A percentile compares a stretch with the other conserved stretches of the same genome.
Conservation (phyloP, 2,113 vertebrate genomes). For the Arothron firmamentum region DNA sequence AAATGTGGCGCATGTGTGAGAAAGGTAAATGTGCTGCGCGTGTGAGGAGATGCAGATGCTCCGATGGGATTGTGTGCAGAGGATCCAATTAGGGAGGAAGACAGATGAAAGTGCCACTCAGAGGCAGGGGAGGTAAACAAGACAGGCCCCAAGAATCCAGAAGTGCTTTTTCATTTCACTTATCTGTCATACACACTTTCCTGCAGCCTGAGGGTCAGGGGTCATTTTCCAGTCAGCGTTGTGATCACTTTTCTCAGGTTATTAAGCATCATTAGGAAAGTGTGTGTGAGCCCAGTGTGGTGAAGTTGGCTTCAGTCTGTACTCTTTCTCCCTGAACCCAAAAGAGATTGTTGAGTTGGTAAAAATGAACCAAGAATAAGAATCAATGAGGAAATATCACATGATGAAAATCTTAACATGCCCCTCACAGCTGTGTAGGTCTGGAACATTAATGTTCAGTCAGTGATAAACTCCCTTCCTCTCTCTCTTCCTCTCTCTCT, state of each 20-base stretch:
- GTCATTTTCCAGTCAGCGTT: background rate
- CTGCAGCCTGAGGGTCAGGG: conserved; percentile 56
- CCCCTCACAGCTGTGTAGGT: background rate
- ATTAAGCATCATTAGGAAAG: too few species aligned
- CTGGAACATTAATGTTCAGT: too few species aligned
- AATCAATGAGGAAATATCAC: too few species aligned
- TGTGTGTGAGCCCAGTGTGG: too few species aligned
- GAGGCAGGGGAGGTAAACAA: conserved; percentile 76
- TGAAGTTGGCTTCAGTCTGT: too few species aligned
- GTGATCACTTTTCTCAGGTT: too few species aligned
- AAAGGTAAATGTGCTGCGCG: conserved; percentile 60
- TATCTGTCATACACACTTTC: conserved; percentile 60
- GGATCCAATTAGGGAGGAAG: conserved; percentile 78
- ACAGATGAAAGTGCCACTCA: conserved; percentile 79
- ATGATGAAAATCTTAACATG: too few species aligned
- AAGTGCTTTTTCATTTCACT: conserved; percentile 78
- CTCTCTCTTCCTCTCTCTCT: background rate
- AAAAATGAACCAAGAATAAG: too few species aligned
- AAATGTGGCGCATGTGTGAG: conserved; percentile 48
- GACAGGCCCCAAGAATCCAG: conserved; percentile 72
- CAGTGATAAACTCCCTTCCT: conserved; percentile 10
- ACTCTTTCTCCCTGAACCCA: too few species aligned
- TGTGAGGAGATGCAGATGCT: conserved; percentile 67
- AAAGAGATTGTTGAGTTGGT: too few species aligned
- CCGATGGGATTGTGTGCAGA: conserved; percentile 68